Evolutionary conservation across 2,797 vertebrate species (phyloP).

Genomic region (Cyprinella venusta): DNA sequence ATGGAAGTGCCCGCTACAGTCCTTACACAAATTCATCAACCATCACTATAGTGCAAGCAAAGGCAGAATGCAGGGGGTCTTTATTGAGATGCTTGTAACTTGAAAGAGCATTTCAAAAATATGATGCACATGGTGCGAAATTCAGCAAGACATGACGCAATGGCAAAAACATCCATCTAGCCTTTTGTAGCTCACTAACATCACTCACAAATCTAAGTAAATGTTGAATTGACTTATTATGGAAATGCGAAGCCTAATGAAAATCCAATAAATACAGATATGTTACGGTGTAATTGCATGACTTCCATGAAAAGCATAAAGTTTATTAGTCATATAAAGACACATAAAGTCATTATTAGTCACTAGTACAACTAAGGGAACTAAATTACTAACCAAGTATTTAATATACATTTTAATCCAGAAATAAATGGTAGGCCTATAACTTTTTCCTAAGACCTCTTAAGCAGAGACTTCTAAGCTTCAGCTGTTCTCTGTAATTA

Average conservation of each 20-base stretch:
- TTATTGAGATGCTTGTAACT: not conserved
- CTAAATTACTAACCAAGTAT: not conserved
- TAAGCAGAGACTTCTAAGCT: constrained; percentile 8
- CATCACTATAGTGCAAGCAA: constrained; percentile 66
- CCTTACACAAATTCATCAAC: constrained; percentile 67
- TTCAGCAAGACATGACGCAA: not conserved
- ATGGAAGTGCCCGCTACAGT: constrained; percentile 69
- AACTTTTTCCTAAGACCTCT: not conserved
- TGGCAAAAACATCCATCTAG: not conserved
- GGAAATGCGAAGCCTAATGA: not conserved
- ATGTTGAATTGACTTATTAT: not conserved
- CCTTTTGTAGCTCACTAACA: not conserved
- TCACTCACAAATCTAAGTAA: not conserved
- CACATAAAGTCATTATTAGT: too few relatives aligned
- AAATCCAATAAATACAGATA: not conserved
- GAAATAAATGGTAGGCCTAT: not conserved
- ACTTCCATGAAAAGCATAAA: not conserved
- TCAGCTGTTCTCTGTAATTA: constrained; percentile 20
- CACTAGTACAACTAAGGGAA: not conserved
- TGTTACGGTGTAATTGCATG: not conserved
- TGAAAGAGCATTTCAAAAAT: not conserved
- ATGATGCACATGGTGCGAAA: not conserved
- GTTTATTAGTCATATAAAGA: not conserved
- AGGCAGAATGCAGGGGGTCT: constrained; percentile 56
- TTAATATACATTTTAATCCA: not conserved